A percentile compares a stretch with the other conserved stretches of the same genome.
Evolutionary conservation across 2,113 vertebrate genomes (phyloP).

Genomic region (Callospermophilus lateralis): DNA sequence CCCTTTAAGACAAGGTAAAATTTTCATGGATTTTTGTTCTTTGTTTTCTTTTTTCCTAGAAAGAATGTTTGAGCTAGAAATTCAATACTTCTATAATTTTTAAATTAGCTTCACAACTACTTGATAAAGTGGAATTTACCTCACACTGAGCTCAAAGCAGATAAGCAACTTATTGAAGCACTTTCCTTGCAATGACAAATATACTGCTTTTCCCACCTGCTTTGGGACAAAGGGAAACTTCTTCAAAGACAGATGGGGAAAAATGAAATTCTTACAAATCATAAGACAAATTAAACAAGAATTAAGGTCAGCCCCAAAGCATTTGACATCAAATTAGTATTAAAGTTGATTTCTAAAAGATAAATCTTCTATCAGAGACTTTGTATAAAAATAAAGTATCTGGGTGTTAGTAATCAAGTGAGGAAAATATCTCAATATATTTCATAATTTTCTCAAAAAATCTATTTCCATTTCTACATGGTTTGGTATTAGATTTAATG

Average conservation of each 20-base stretch:
- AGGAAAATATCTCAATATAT: constrained; percentile 39
- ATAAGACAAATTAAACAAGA: constrained; percentile 23
- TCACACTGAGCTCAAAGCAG: constrained; percentile 4
- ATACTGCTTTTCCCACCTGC: not conserved
- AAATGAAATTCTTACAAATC: not conserved
- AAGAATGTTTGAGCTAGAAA: not conserved
- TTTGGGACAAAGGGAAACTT: constrained; percentile 32
- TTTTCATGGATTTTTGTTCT: not conserved
- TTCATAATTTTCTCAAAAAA: constrained; percentile 12
- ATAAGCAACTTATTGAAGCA: constrained; percentile 37
- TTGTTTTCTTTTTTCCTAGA: not conserved
- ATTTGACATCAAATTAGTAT: constrained; percentile 50
- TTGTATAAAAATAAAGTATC: constrained; percentile 38
- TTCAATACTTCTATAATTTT: not conserved
- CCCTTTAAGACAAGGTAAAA: constrained; percentile 27
- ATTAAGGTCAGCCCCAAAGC: not conserved
- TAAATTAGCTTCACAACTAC: not conserved
- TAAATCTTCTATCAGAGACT: constrained; percentile 33
- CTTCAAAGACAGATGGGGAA: constrained; percentile 23
- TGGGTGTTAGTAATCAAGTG: not conserved
- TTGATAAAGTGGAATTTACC: not conserved
- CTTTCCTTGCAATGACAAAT: not conserved
- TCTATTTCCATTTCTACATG: constrained; percentile 6
- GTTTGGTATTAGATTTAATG: constrained; percentile 37
- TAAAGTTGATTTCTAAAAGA: constrained; percentile 48